Evolutionary conservation across 2,113 vertebrate genomes (phyloP).

Genomic region (Acrocephalus kingi): DNA sequence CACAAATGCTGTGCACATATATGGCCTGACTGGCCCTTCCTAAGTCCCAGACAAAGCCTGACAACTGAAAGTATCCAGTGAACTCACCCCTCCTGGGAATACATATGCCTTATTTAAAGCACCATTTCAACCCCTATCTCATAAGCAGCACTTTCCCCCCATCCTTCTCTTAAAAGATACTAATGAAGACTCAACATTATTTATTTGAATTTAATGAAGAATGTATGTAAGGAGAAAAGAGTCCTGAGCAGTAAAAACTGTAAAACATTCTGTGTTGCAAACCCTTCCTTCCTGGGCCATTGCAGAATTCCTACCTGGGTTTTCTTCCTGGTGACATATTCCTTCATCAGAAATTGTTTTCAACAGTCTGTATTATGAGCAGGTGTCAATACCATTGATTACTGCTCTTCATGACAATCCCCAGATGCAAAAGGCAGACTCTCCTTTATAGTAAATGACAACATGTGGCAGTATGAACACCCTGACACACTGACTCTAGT

Average conservation of each 20-base stretch:
- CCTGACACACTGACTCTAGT: not conserved
- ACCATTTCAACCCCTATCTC: not conserved
- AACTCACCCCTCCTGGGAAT: not conserved
- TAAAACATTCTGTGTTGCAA: not conserved
- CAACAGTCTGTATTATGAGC: not conserved
- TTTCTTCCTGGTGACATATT: not conserved
- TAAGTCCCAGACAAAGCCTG: not conserved
- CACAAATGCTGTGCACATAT: too few species aligned
- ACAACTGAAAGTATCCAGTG: not conserved
- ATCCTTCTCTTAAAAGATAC: not conserved
- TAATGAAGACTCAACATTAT: not conserved
- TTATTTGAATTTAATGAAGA: not conserved
- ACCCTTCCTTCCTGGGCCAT: not conserved
- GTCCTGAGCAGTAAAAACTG: not conserved
- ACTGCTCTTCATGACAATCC: not conserved
- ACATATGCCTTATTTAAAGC: not conserved
- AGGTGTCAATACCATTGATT: not conserved
- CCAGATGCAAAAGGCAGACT: not conserved
- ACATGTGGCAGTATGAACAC: not conserved
- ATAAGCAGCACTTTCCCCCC: fast-evolving
- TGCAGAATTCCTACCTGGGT: not conserved
- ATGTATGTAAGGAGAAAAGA: not conserved
- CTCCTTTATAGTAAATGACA: not conserved
- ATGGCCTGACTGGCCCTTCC: fast-evolving
- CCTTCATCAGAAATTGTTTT: not conserved